These are phyloP conservation scores for Calycopis cecrops DNA, from an alignment of 1,140 invertebrate genomes.

Conservation along the genomic window DNA sequence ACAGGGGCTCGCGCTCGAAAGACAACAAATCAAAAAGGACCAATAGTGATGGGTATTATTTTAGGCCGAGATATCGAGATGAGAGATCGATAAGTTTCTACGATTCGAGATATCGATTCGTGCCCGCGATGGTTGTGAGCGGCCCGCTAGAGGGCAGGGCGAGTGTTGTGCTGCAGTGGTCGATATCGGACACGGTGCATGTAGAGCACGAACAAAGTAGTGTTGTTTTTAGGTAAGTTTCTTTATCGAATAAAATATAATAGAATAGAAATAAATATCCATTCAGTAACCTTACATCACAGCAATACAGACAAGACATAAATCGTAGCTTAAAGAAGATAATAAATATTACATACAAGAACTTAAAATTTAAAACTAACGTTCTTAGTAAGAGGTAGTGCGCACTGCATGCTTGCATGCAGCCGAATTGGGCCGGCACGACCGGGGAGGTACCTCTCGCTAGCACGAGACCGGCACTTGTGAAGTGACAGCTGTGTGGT, in stretches of 20 bases:
- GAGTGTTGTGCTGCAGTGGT: constrained; percentile 52
- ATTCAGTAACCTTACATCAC: too few species aligned
- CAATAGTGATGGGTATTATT: constrained; percentile 50
- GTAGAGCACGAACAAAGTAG: constrained; percentile 46
- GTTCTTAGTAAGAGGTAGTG: too few species aligned
- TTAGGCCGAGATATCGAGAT: constrained; percentile 46
- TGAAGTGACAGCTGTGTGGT: too few species aligned
- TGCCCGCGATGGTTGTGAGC: constrained; percentile 51
- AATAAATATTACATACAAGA: too few species aligned
- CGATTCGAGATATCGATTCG: constrained; percentile 40
- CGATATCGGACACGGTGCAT: constrained; percentile 45
- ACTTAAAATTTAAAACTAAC: neutral
- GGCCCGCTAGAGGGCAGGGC: constrained; percentile 41
- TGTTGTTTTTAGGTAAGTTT: constrained; percentile 69
- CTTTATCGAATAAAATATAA: neutral
- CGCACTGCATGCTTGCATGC: too few species aligned
- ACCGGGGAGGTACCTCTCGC: too few species aligned
- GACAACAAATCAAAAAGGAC: constrained; percentile 40
- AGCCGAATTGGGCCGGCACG: too few species aligned
- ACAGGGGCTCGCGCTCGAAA: constrained; percentile 42
- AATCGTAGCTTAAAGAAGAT: too few species aligned
- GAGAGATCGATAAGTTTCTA: constrained; percentile 35
- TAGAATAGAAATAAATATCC: too few species aligned
- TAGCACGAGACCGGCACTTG: too few species aligned
- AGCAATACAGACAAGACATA: too few species aligned